These are phyloP conservation scores for Camponotus vicinus DNA, from an alignment of 1,140 invertebrate genomes.

Conservation along the genomic window DNA sequence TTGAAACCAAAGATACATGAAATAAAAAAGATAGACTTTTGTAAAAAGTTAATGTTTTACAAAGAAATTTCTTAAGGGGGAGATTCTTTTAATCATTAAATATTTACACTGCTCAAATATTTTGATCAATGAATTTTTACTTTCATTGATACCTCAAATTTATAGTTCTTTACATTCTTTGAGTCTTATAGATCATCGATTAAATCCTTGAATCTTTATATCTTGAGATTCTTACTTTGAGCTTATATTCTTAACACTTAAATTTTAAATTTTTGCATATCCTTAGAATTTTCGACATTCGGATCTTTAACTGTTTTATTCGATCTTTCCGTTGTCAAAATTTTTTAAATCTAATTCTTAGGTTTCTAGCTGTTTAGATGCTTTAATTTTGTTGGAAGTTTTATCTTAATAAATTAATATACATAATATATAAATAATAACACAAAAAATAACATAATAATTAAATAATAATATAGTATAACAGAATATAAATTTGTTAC, in stretches of 20 bases:
- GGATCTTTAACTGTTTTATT: not conserved
- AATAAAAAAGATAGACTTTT: not conserved
- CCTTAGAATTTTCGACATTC: not conserved
- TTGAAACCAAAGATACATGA: constrained; percentile 1
- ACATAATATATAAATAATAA: constrained; percentile 30
- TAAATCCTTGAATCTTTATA: constrained; percentile 25
- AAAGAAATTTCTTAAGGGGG: not conserved
- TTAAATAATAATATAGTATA: not conserved
- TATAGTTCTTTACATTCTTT: not conserved
- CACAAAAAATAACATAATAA: not conserved
- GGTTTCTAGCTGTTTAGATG: constrained; percentile 6
- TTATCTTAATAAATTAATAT: constrained; percentile 2
- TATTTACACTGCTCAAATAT: not conserved
- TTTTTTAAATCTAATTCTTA: constrained; percentile 20
- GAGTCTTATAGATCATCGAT: not conserved
- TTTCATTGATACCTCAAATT: constrained; percentile 15
- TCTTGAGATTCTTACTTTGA: not conserved
- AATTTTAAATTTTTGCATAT: constrained; percentile 1
- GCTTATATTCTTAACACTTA: not conserved
- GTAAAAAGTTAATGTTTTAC: constrained; percentile 4
- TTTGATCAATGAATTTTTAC: not conserved
- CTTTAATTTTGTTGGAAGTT: not conserved
- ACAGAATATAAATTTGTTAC: not conserved
- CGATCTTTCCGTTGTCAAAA: not conserved
- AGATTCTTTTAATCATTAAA: not conserved